Percentiles rank a stretch among this genome's conserved stretches.
phyloP scores from a whole-genome alignment of 2,113 vertebrate genomes.

The Amphiprion ocellaris region DNA sequence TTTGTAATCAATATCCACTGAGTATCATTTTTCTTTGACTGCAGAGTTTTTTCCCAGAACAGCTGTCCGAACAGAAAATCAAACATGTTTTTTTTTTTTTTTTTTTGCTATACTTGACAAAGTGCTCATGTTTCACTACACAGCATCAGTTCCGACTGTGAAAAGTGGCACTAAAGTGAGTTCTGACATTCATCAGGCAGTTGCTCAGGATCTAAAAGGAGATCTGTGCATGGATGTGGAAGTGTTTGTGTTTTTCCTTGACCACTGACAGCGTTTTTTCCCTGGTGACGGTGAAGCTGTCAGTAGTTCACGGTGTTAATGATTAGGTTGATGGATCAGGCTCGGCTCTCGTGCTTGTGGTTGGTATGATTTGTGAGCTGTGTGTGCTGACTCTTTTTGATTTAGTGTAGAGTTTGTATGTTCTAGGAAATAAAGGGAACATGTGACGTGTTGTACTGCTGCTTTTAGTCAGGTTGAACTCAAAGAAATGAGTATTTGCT shows the following conservation, averaged over 20 bases:
- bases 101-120: constrained; percentile 30
- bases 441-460: constrained; percentile 7
- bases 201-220: constrained; percentile 8
- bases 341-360: constrained; percentile 23
- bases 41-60: constrained; percentile 41
- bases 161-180: constrained; percentile 16
- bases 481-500: background rate
- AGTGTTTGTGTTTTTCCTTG: constrained; percentile 33
- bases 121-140: constrained; percentile 51
- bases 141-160: constrained; percentile 34
- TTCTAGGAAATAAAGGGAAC: background rate
- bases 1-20: constrained; percentile 74
- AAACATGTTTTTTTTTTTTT: constrained; percentile 20
- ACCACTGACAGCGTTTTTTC: constrained; percentile 31
- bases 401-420: background rate
- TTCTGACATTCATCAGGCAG: constrained; percentile 34
- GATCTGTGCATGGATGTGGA: constrained; percentile 29
- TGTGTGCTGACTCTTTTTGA: constrained; percentile 5
- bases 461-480: background rate
- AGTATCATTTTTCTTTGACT: constrained; percentile 69
- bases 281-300: constrained; percentile 34
- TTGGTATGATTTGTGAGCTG: constrained; percentile 41
- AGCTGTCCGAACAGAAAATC: constrained; percentile 73
- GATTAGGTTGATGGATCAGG: constrained; percentile 38
- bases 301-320: constrained; percentile 40